Base-by-base conservation (phyloP, 2,113 vertebrate species). In the Callocephalon fimbriatum region DNA sequence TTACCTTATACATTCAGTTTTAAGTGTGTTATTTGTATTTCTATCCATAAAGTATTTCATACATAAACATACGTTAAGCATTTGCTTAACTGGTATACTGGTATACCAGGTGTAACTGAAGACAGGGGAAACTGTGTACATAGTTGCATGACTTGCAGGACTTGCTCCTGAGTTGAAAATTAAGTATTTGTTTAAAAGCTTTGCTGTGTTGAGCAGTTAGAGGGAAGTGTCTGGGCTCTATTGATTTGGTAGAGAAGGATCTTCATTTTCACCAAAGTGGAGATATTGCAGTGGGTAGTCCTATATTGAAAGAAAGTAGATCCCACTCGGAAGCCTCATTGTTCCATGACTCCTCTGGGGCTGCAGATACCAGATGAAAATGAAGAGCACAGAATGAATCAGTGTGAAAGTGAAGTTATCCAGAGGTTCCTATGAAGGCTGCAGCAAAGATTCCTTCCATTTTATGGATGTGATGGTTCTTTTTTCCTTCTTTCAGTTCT, bases 331-430 rank as follows among this genome's bases (percentile, higher is more conserved):
- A 53, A 88, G 40, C 12, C 27, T 86, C 8, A 20, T 21, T 65
- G 29, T 2, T 15, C 15, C 3, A 0, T 54, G 45, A 37, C 12
- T 70, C 11, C 16, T 16, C 25, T 27, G 15, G 37, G 48, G 9
- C 50, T 86, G 53, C 17, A 73, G 58, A 23, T 48, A 31, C 4
- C 27, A 32, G 19, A 21, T 29, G 58, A 54, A 65, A 77, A 82
- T 40, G 10, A 35, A 66, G 27, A 65, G 58, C 45, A 70, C 5
- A 66, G 44, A 37, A 50, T 61, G 27, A 61, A n/a, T 29, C 31
- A 44, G 11, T 25, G 54, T 37, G 50, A 37, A 80, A 50, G 11
- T 58, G 59, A 14, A 0, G 0, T 31, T 70, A 25, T 62, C 22
- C 21, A 66, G 68, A 81, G 26, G 13, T 71, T 94, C 38, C 47